Evolutionary conservation across 2,888 invertebrate genomes (phyloP).

Genomic region (Drosophila falleni): DNA sequence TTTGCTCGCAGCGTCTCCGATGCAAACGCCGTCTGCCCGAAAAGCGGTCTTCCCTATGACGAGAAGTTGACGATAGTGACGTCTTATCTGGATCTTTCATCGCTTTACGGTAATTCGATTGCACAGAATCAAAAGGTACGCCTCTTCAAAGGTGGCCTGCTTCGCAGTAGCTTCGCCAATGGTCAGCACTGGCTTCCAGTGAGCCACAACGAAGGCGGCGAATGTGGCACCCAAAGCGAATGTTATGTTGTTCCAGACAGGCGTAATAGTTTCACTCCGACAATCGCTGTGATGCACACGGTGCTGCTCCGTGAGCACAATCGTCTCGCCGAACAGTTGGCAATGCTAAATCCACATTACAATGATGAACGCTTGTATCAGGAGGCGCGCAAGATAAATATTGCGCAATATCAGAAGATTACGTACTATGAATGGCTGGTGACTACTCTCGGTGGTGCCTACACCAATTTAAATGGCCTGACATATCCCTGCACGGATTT

Average conservation of each 20-base stretch:
- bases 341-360: constrained; percentile 86
- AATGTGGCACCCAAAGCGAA: constrained; percentile 86
- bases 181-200: constrained; percentile 90
- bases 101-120: constrained; percentile 91
- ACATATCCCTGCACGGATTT: constrained; percentile 62
- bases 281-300: constrained; percentile 84
- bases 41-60: constrained; percentile 85
- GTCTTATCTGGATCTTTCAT: constrained; percentile 89
- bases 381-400: constrained; percentile 85
- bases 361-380: constrained; percentile 86
- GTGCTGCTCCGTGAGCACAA: constrained; percentile 86
- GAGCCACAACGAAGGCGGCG: constrained; percentile 87
- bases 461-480: constrained; percentile 73
- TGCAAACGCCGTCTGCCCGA: constrained; percentile 87
- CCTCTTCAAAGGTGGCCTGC: constrained; percentile 88
- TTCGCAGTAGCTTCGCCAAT: constrained; percentile 86
- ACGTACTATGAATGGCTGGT: constrained; percentile 86
- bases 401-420: constrained; percentile 86
- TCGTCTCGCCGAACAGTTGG: constrained; percentile 84
- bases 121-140: constrained; percentile 88
- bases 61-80: constrained; percentile 87
- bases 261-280: constrained; percentile 84
- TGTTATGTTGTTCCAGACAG: constrained; percentile 90
- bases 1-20: constrained; percentile 89
- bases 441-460: constrained; percentile 80